Base-by-base conservation (phyloP, 2,888 invertebrate genomes). In the Eurytoma adleriae region DNA sequence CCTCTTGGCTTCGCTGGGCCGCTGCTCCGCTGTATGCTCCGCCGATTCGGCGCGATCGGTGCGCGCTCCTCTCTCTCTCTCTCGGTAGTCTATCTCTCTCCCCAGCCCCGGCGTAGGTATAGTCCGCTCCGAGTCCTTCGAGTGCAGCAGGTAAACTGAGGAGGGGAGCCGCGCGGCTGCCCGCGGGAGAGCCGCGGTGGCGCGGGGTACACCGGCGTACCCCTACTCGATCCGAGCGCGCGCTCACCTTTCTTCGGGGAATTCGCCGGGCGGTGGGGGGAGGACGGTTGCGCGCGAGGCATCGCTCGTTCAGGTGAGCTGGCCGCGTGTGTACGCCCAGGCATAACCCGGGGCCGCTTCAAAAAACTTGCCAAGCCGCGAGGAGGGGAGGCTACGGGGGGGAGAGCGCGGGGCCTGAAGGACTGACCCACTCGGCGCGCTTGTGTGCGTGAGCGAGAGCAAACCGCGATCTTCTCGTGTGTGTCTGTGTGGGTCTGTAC, bases 161-260 rank as follows among this genome's bases (percentile, higher is more conserved):
- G 69, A 62, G 75, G 69, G 67, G 69, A 52, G 68, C 62, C 48
- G 68, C 40, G 73, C 61, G 12, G 12, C 12, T 54, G 54, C 24
- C 48, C 48, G 59, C 69, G 57, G 70, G 78, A 72, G 71, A 20
- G 40, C 50, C 54, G 54, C 27, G n/a, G 62, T 16, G 61, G 61
- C 67, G 73, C 66, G 64, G 68, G 78, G 68, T 68, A 78, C 77
- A 30, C 16, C 56, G 14, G 27, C 54, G 27, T 48, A 20, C 30
- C 57, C 61, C 61, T 61, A 48, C 66, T 40, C 40, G 40, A 40
- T 40, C 10, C 57, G n/a, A 64, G 16, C 73, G 18, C 18, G 16
- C 24, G 67, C 71, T 78, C 78, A 78, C 81, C 78, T 81, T 81
- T 81, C 81, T 78, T 78, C 75, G 56, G 78, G 54, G 78, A 78